Conservation (phyloP, 2,113 vertebrate genomes). For the Hylia prasina region DNA sequence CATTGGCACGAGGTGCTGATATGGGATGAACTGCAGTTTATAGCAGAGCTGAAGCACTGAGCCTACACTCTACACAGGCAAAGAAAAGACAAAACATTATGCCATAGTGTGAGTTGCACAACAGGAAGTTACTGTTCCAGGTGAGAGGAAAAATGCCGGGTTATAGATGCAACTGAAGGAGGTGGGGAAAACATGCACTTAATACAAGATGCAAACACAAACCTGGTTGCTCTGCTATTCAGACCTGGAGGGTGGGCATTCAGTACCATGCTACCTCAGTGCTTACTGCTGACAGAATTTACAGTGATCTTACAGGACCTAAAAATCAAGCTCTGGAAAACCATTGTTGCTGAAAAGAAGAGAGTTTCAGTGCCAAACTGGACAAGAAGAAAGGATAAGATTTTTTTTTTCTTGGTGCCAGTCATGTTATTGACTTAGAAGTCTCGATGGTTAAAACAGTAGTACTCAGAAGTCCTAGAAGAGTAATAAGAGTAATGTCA, state of each 20-base stretch:
- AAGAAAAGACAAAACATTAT: neutral
- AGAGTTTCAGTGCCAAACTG: neutral
- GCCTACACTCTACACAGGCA: neutral
- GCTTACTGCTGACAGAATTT: neutral
- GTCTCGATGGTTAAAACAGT: neutral
- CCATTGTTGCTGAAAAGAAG: neutral
- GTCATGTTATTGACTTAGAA: neutral
- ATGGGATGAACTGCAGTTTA: neutral
- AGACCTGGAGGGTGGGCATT: neutral
- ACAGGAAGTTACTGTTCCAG: neutral
- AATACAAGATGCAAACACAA: neutral
- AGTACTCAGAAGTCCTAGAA: neutral
- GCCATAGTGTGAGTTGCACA: neutral
- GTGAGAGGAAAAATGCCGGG: neutral
- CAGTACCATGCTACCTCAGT: neutral
- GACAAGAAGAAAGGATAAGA: neutral
- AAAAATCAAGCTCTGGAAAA: neutral
- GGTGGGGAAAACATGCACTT: neutral
- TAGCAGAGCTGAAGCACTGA: accelerated
- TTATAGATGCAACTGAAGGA: neutral
- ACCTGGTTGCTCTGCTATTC: neutral
- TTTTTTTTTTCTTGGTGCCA: neutral
- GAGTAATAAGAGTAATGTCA: neutral
- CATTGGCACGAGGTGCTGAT: neutral
- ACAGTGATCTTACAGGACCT: neutral